These are phyloP conservation scores for Glyptemys insculpta DNA, from an alignment of 2,797 vertebrate genomes.

Conservation along the genomic window DNA sequence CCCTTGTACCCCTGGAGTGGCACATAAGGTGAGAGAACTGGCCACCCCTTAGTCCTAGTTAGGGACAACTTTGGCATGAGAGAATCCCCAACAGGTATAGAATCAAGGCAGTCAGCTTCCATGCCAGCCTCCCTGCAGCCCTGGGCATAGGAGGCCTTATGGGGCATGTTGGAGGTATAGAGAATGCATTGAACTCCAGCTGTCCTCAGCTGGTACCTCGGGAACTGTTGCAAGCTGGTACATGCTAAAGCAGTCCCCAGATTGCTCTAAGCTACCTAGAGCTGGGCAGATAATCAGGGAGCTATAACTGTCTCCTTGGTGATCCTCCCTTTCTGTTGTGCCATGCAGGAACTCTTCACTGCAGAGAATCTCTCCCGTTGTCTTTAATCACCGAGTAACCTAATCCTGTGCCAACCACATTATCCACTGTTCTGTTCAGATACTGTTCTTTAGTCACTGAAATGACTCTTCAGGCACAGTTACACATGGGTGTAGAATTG, in stretches of 20 bases:
- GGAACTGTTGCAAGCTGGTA: conserved; percentile 12
- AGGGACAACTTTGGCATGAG: background rate
- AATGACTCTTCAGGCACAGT: background rate
- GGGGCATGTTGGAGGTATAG: background rate
- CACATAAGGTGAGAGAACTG: background rate
- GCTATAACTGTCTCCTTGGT: conserved; percentile 51
- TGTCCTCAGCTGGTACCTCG: conserved; percentile 17
- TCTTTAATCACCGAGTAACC: conserved; percentile 21
- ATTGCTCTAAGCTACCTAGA: conserved; percentile 31
- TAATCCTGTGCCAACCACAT: conserved; percentile 56
- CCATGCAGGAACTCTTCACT: conserved; percentile 56
- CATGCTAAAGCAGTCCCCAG: conserved; percentile 37
- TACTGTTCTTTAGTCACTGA: conserved; percentile 41
- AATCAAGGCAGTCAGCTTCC: background rate
- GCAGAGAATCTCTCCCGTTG: conserved; percentile 25
- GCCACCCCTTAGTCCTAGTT: background rate
- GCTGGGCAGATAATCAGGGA: conserved; percentile 46
- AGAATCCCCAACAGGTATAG: background rate
- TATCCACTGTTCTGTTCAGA: conserved; percentile 37
- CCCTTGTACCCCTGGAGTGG: background rate
- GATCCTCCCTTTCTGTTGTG: conserved; percentile 50
- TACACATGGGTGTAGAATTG: background rate
- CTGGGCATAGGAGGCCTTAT: background rate
- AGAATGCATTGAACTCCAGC: background rate
- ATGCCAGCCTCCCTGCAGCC: background rate